A percentile compares a stretch with the other conserved stretches of the same genome.
These are phyloP conservation scores for Poeciliopsis presidionis DNA, from an alignment of 2,797 vertebrate species.

Conservation along the genomic window DNA sequence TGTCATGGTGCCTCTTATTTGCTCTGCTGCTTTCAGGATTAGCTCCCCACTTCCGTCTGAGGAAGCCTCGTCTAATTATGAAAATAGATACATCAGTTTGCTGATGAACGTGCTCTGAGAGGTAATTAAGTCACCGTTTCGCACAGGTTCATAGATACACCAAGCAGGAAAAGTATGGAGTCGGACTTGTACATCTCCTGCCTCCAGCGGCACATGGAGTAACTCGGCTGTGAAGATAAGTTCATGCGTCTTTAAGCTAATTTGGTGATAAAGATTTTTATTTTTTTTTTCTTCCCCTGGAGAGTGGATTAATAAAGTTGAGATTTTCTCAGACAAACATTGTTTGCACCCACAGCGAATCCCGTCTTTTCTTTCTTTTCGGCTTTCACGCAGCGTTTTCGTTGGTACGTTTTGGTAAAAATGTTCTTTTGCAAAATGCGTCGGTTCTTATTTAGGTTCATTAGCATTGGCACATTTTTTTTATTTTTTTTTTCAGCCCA, in stretches of 20 bases:
- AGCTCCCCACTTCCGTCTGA: not conserved
- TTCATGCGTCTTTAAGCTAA: not conserved
- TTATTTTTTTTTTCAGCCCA: too few species aligned
- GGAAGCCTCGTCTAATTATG: not conserved
- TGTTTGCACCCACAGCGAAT: not conserved
- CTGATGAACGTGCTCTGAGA: slow-evolving; percentile 4
- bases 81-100: slow-evolving; percentile 10
- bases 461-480: too few species aligned
- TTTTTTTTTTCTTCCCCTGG: not conserved
- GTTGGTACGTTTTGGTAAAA: not conserved
- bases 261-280: not conserved
- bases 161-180: not conserved
- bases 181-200: not conserved
- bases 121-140: not conserved
- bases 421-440: not conserved
- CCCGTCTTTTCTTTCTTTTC: not conserved
- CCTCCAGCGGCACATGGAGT: not conserved
- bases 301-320: not conserved
- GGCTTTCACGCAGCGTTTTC: not conserved
- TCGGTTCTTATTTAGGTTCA: not conserved
- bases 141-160: slow-evolving; percentile 1
- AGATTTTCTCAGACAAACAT: not conserved
- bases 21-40: slow-evolving; percentile 8
- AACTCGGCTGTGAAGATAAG: not conserved
- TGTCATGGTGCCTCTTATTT: not conserved